These are phyloP conservation scores for Uloborus plumipes DNA, from an alignment of 2,888 invertebrate genomes.

Conservation along the genomic window DNA sequence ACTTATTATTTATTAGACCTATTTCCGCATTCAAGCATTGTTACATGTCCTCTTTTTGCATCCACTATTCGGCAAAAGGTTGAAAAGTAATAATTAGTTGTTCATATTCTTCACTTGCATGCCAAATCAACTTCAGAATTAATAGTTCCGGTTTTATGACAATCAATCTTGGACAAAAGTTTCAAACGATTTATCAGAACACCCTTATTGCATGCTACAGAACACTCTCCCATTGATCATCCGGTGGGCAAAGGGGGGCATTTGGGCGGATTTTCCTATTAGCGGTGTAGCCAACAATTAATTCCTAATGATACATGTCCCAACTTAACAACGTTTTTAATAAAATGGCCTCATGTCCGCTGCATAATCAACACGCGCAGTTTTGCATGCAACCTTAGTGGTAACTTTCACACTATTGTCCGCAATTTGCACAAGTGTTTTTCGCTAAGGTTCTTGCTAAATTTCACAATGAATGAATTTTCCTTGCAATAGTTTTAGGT, in stretches of 20 bases:
- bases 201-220: slow-evolving; percentile 16
- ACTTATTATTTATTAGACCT: too few species aligned
- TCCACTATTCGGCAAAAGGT: too few species aligned
- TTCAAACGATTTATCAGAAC: slow-evolving; percentile 27
- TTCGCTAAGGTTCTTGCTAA: background rate
- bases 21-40: too few species aligned
- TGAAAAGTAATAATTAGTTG: too few species aligned
- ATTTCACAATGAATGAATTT: background rate
- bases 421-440: slow-evolving; percentile 13
- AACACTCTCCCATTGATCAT: slow-evolving; percentile 7
- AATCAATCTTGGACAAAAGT: slow-evolving; percentile 4
- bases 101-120: too few species aligned
- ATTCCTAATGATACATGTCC: slow-evolving; percentile 37
- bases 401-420: slow-evolving; percentile 12
- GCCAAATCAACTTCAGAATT: too few species aligned
- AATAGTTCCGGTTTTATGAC: background rate
- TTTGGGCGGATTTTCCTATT: slow-evolving; percentile 12
- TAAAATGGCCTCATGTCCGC: background rate
- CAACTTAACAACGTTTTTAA: slow-evolving; percentile 15
- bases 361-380: slow-evolving; percentile 15
- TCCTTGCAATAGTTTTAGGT: background rate
- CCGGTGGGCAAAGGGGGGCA: slow-evolving; percentile 1
- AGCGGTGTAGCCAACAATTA: slow-evolving; percentile 20
- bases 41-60: too few species aligned
- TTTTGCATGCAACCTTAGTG: slow-evolving; percentile 18